These are phyloP conservation scores for Odontocerum albicorne DNA, from an alignment of 2,888 invertebrate genomes.

Conservation along the genomic window DNA sequence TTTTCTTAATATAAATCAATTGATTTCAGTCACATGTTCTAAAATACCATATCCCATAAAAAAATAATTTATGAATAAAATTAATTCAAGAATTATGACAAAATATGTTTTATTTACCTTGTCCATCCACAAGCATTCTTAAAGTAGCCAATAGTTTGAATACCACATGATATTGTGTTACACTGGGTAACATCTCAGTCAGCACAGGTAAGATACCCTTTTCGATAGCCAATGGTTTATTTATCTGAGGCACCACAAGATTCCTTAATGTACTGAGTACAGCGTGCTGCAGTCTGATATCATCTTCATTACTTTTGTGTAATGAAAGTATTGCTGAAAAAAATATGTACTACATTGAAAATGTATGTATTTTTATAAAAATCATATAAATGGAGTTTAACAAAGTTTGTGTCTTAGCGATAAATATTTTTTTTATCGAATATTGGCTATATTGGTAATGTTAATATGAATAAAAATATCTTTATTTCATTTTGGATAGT, in stretches of 20 bases:
- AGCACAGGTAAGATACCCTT: conserved; percentile 62
- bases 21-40: too few species aligned
- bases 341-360: too few species aligned
- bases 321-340: conserved; percentile 50
- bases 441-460: too few species aligned
- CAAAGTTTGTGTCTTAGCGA: too few species aligned
- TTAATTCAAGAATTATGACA: not conserved
- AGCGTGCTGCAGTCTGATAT: conserved; percentile 71
- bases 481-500: too few species aligned
- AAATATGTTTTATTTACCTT: conserved; percentile 53
- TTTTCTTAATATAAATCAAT: too few species aligned
- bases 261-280: conserved; percentile 77
- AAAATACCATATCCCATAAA: not conserved
- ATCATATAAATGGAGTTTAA: too few species aligned
- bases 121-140: conserved; percentile 84
- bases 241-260: conserved; percentile 70
- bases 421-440: too few species aligned
- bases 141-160: conserved; percentile 85
- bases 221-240: conserved; percentile 73
- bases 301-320: conserved; percentile 61
- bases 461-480: too few species aligned
- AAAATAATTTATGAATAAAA: not conserved
- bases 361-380: too few species aligned
- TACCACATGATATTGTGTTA: conserved; percentile 76
- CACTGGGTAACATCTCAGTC: conserved; percentile 68